Conservation (phyloP, 2,113 vertebrate species). For the Phocoena sinus region DNA sequence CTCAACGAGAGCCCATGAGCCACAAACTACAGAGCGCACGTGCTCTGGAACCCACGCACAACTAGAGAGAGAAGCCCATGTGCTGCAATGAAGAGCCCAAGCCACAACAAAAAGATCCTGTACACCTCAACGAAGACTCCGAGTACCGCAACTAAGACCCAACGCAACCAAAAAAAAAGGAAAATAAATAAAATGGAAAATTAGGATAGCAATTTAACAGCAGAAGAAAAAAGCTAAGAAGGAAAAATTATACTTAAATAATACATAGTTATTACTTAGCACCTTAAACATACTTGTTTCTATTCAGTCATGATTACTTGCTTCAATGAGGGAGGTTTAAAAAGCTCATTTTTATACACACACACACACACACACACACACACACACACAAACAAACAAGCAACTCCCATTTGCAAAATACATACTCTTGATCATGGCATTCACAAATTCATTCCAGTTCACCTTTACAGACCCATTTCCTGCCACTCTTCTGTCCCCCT, state of each 20-base stretch:
- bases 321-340: background rate
- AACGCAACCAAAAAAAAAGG: background rate
- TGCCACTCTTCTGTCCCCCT: background rate
- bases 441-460: background rate
- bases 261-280: background rate
- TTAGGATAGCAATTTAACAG: background rate
- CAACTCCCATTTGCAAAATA: background rate
- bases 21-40: too few species aligned
- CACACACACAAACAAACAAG: background rate
- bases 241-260: slow-evolving; percentile 5
- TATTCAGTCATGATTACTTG: background rate
- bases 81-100: too few species aligned
- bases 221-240: background rate
- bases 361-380: background rate
- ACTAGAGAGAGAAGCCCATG: too few species aligned
- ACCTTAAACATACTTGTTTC: background rate
- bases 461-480: background rate
- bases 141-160: too few species aligned
- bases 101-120: too few species aligned
- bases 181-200: background rate
- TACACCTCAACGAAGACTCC: too few species aligned
- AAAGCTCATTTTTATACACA: background rate
- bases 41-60: too few species aligned
- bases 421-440: background rate
- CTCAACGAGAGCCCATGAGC: too few species aligned